Conservation (phyloP, 2,888 invertebrate species). For the Drosophila histrio region DNA sequence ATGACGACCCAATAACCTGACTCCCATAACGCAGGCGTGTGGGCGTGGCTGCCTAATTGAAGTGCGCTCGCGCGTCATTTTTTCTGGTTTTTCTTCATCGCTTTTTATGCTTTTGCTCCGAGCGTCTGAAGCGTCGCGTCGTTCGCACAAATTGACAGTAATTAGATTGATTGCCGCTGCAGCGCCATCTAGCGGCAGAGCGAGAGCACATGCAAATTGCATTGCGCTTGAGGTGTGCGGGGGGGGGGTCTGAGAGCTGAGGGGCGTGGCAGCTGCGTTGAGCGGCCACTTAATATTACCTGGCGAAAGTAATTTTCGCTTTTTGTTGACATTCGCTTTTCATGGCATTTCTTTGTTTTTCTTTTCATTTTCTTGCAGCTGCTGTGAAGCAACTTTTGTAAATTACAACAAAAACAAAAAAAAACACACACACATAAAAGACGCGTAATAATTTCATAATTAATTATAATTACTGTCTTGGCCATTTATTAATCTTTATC, state of each 20-base stretch:
- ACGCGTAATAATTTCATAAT: slow-evolving; percentile 56
- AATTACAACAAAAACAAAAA: slow-evolving; percentile 1
- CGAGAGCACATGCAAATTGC: slow-evolving; percentile 58
- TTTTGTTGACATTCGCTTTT: slow-evolving; percentile 51
- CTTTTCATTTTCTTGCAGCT: slow-evolving; percentile 10
- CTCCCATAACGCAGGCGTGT: slow-evolving; percentile 1
- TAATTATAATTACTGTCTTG: slow-evolving; percentile 45
- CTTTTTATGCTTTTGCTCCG: neutral
- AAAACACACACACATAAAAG: slow-evolving; percentile 9
- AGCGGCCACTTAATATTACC: slow-evolving; percentile 53
- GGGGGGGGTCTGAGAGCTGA: neutral
- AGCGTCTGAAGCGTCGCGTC: slow-evolving; percentile 7
- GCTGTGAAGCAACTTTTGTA: neutral
- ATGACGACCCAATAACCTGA: slow-evolving; percentile 52
- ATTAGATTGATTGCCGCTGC: slow-evolving; percentile 71
- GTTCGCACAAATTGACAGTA: slow-evolving; percentile 68
- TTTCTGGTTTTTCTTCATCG: neutral
- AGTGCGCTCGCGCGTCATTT: slow-evolving; percentile 37
- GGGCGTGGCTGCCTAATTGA: slow-evolving; percentile 50
- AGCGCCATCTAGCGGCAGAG: slow-evolving; percentile 41
- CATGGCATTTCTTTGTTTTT: slow-evolving; percentile 18
- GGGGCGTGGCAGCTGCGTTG: slow-evolving; percentile 40
- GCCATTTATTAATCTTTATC: slow-evolving; percentile 18
- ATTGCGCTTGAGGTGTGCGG: neutral
- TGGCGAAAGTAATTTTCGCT: slow-evolving; percentile 72